These are phyloP conservation scores for Stegophylla sp. DNA, from an alignment of 2,888 invertebrate genomes.

Conservation along the genomic window DNA sequence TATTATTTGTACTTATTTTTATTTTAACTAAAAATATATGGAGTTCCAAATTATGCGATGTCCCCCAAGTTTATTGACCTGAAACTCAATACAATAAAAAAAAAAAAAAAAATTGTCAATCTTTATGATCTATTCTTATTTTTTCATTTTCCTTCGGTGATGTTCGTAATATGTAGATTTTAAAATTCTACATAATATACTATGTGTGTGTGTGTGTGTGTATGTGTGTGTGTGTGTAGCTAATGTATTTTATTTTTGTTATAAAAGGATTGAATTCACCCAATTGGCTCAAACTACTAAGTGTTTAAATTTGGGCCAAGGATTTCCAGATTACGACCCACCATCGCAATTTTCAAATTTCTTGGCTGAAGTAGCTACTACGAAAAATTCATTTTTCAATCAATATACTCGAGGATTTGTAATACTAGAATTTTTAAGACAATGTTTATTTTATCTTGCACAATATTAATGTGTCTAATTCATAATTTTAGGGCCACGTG, in stretches of 20 bases:
- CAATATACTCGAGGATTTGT: constrained; percentile 96
- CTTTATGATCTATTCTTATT: no score
- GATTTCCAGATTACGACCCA: constrained; percentile 91
- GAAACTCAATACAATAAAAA: no score
- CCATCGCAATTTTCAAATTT: constrained; percentile 83
- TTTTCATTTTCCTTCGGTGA: no score
- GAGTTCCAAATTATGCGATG: no score
- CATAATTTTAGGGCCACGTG: constrained; percentile 81
- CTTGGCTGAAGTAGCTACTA: constrained; percentile 73
- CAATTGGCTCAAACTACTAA: constrained; percentile 81
- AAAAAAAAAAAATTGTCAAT: no score
- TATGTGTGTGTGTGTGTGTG: no score
- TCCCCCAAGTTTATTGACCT: no score
- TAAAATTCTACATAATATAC: no score
- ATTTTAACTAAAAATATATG: no score
- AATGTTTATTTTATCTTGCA: not conserved
- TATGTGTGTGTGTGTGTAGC: no score
- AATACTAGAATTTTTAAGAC: constrained; percentile 64
- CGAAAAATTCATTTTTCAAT: constrained; percentile 76
- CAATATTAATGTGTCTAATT: constrained; percentile 1
- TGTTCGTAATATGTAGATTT: no score
- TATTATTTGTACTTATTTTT: no score
- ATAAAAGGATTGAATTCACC: constrained; percentile 87
- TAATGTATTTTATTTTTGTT: not conserved
- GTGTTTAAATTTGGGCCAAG: constrained; percentile 92